These are phyloP conservation scores for Drosophila orena DNA, from an alignment of 1,140 invertebrate species.

Conservation along the genomic window DNA sequence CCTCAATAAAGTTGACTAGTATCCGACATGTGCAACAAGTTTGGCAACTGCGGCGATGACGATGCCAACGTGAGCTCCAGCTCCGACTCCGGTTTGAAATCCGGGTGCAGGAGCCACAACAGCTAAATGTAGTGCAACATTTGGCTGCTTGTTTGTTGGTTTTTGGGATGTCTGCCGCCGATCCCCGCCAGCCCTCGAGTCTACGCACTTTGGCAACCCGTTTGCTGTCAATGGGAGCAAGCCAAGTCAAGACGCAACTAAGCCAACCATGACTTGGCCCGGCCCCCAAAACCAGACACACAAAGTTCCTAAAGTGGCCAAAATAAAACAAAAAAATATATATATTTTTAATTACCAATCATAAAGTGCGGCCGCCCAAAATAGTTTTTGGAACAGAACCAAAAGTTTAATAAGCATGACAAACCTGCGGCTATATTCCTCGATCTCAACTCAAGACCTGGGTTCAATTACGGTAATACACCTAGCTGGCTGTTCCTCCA, in stretches of 20 bases:
- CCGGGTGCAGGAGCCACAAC: slow-evolving; percentile 68
- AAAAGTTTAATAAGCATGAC: slow-evolving; percentile 80
- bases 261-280: slow-evolving; percentile 61
- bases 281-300: slow-evolving; percentile 31
- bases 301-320: slow-evolving; percentile 19
- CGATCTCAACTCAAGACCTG: slow-evolving; percentile 3
- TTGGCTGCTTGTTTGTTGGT: slow-evolving; percentile 65
- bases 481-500: slow-evolving; percentile 6
- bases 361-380: slow-evolving; percentile 67
- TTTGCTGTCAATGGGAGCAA: slow-evolving; percentile 46
- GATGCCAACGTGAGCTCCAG: slow-evolving; percentile 36
- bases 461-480: slow-evolving; percentile 48
- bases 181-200: slow-evolving; percentile 7
- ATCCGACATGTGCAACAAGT: slow-evolving; percentile 77
- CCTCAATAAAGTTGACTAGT: slow-evolving; percentile 51
- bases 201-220: slow-evolving; percentile 38
- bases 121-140: slow-evolving; percentile 74
- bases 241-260: slow-evolving; percentile 40
- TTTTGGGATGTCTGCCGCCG: slow-evolving; percentile 52
- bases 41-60: slow-evolving; percentile 55
- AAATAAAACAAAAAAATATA: slow-evolving; percentile 2
- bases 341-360: slow-evolving; percentile 70
- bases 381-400: slow-evolving; percentile 80
- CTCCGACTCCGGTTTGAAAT: slow-evolving; percentile 72
- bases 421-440: slow-evolving; percentile 9